phyloP scores from a whole-genome alignment of 2,888 invertebrate genomes.

The Drosophila buzzatii region DNA sequence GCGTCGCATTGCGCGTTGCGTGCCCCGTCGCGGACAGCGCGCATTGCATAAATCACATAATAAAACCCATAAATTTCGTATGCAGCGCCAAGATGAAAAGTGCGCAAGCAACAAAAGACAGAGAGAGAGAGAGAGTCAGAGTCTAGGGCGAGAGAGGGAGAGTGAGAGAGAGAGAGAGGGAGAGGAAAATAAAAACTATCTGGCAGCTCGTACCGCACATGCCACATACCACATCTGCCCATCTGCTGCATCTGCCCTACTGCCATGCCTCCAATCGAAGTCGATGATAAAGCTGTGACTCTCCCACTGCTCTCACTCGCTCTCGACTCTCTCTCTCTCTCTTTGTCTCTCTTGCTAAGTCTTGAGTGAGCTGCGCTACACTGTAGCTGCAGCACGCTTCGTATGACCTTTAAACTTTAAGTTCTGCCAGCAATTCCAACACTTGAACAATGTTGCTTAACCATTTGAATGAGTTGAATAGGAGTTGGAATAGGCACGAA shows the following conservation, averaged over 20 bases:
- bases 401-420: constrained; percentile 7
- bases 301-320: too few species aligned
- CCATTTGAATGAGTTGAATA: neutral
- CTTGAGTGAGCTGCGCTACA: constrained; percentile 10
- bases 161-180: neutral
- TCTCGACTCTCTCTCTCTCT: neutral
- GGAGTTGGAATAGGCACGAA: neutral
- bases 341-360: neutral
- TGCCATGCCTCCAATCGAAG: constrained; percentile 28
- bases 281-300: constrained; percentile 34
- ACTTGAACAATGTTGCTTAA: neutral
- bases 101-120: constrained; percentile 31
- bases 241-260: constrained; percentile 10
- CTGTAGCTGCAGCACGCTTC: constrained; percentile 22
- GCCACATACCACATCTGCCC: constrained; percentile 35
- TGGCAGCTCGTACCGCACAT: constrained; percentile 18
- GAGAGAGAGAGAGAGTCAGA: constrained; percentile 9
- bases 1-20: constrained; percentile 47
- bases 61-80: constrained; percentile 79
- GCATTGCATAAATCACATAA: constrained; percentile 78
- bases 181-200: constrained; percentile 12
- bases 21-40: constrained; percentile 58
- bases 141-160: constrained; percentile 7
- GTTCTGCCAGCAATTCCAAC: constrained; percentile 50
- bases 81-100: constrained; percentile 69